Base-by-base conservation (phyloP, 2,113 vertebrate genomes). In the Corythornis cristatus region DNA sequence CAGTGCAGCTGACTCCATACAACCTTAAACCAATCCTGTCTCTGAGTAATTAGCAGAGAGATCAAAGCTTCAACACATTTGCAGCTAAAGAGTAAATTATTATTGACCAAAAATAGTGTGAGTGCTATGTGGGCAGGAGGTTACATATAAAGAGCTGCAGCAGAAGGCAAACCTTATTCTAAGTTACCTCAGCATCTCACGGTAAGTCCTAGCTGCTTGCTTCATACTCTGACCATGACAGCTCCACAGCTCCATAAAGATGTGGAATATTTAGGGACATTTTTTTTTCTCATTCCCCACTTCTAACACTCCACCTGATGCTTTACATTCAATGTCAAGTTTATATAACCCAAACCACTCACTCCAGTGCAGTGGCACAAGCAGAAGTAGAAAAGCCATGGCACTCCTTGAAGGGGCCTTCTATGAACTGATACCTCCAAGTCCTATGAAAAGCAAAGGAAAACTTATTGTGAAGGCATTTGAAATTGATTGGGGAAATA, bases 21-120 rank as follows among this genome's bases (percentile, higher is more conserved):
- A 95, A 84, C 83, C 89, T 87, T 96, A 93, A 95, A 81, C 86
- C 91, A 93, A 73, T 50, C 93, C 90, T 54, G 29, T 60, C 68
- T 72, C 89, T 76, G 26, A 88, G 18, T 88, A 96, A 96, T 97
- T 96, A 95, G 93, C 91, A 96, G 61, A 94, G 91, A 93, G 93
- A 96, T 93, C 92, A 96, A 58, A 68, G 83, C 91, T 97, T 95
- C 96, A 97, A 96, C 96, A 94, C 89, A 7, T 97, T 96, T 96
- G 33, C 95, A 95, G 89, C 77, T 94, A 85, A 95, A 95, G 81
- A 94, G 90, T 93, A 96, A 94, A 95, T 96, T 90, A 96, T 95
- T 94, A 95, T 96, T 96, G 90, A 93, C 93, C 95, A 96, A 96
- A 96, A 97, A 96, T 97, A 96, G 1, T 70, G 92, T 25, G 28